Percentiles rank a stretch among this genome's conserved stretches.
Conservation (phyloP, 2,797 vertebrate genomes). For the Huso huso region DNA sequence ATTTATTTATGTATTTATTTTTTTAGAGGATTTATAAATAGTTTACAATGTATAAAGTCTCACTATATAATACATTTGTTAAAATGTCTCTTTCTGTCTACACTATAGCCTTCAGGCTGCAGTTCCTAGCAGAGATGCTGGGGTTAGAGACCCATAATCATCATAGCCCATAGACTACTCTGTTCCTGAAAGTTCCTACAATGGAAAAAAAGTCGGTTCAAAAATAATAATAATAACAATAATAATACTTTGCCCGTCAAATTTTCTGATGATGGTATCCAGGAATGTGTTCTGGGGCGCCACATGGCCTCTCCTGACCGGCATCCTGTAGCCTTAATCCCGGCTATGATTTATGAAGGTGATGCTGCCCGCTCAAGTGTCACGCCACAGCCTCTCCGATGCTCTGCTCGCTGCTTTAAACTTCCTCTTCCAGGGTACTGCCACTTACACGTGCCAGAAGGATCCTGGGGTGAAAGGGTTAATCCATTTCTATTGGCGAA, state of each 20-base stretch:
- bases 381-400: conserved; percentile 16
- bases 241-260: conserved; percentile 85
- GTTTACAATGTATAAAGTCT: no score
- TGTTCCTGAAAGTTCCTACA: no score
- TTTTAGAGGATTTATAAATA: no score
- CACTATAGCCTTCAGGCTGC: no score
- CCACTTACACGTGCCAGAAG: conserved; percentile 26
- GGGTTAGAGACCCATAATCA: no score
- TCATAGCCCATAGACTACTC: no score
- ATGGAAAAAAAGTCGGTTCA: no score
- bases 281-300: conserved; percentile 93
- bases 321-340: conserved; percentile 58
- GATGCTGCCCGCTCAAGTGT: not conserved
- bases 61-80: no score
- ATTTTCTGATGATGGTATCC: conserved; percentile 93
- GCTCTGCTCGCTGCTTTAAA: conserved; percentile 22
- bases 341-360: conserved; percentile 2
- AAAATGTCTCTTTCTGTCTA: no score
- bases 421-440: conserved; percentile 22
- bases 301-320: conserved; percentile 87
- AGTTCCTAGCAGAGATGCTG: no score
- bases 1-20: no score
- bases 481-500: conserved; percentile 30
- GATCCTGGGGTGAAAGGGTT: conserved; percentile 10
- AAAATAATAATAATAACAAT: not conserved